Percentiles rank a stretch among this genome's conserved stretches.
These are phyloP conservation scores for Beaufortia kweichowensis DNA, from an alignment of 2,113 vertebrate genomes.

Conservation along the genomic window DNA sequence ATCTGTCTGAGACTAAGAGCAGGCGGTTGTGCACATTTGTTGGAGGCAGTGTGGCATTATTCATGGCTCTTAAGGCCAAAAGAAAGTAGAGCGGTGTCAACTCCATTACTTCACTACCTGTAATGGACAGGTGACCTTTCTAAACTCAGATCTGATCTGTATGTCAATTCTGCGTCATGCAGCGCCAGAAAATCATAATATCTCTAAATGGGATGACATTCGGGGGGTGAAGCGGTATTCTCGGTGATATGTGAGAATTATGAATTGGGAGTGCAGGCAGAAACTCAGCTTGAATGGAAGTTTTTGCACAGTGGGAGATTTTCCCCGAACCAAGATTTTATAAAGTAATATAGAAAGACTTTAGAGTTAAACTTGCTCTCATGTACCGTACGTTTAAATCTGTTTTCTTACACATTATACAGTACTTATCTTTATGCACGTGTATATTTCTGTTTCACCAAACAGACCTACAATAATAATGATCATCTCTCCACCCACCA, in stretches of 20 bases:
- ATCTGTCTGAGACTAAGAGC: neutral
- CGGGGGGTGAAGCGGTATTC: neutral
- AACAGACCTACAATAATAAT: too few species aligned
- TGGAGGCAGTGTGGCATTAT: slow-evolving; percentile 1
- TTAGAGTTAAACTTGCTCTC: neutral
- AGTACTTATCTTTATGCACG: neutral
- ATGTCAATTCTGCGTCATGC: slow-evolving; percentile 45
- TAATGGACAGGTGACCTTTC: slow-evolving; percentile 70
- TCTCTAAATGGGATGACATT: slow-evolving; percentile 24
- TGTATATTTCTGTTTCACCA: neutral
- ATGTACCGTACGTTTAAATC: neutral
- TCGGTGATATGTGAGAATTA: slow-evolving; percentile 31
- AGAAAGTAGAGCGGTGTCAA: slow-evolving; percentile 67
- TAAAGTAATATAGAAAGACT: slow-evolving; percentile 20
- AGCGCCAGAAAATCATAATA: slow-evolving; percentile 34
- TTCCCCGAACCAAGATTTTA: slow-evolving; percentile 19
- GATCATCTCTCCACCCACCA: too few species aligned
- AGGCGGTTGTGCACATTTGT: neutral
- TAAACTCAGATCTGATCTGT: slow-evolving; percentile 57
- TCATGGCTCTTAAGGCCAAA: slow-evolving; percentile 46
- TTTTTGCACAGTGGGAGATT: slow-evolving; percentile 28
- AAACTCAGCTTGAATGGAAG: slow-evolving; percentile 31
- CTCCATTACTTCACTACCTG: slow-evolving; percentile 69
- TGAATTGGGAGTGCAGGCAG: slow-evolving; percentile 25
- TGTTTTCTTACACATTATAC: neutral